phyloP scores from a whole-genome alignment of 2,888 invertebrate genomes.

The Gibbula magus region DNA sequence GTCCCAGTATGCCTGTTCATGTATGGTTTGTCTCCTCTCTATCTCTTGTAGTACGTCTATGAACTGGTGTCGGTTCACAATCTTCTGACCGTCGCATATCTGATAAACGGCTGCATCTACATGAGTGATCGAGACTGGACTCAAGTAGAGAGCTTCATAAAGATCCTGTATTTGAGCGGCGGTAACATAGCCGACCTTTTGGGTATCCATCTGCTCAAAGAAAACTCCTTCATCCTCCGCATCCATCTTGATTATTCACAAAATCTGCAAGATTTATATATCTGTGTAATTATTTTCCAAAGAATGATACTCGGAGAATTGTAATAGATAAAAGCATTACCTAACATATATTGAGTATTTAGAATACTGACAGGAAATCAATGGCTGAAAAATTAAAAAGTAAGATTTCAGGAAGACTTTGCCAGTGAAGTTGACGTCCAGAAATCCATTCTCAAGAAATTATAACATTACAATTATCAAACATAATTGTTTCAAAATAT shows the following conservation, averaged over 20 bases:
- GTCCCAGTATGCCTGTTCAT: conserved; percentile 70
- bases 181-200: conserved; percentile 58
- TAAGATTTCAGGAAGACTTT: too few relatives aligned
- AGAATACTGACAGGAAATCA: too few relatives aligned
- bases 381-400: too few relatives aligned
- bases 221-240: conserved; percentile 55
- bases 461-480: too few relatives aligned
- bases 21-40: conserved; percentile 56
- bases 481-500: too few relatives aligned
- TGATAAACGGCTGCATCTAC: conserved; percentile 56
- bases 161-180: conserved; percentile 56
- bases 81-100: conserved; percentile 51
- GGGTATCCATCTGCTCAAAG: conserved; percentile 62
- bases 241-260: conserved; percentile 46
- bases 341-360: too few relatives aligned
- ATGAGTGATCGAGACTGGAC: conserved; percentile 49
- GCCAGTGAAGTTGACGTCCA: too few relatives aligned
- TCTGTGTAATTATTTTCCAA: too few relatives aligned
- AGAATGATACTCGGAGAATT: too few relatives aligned
- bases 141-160: conserved; percentile 55
- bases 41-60: conserved; percentile 63
- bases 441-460: too few relatives aligned
- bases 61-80: conserved; percentile 53
- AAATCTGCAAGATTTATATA: too few relatives aligned
- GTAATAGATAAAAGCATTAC: too few relatives aligned